Evolutionary conservation across 2,888 invertebrate genomes (phyloP).

Genomic region (Synergus itoensis): DNA sequence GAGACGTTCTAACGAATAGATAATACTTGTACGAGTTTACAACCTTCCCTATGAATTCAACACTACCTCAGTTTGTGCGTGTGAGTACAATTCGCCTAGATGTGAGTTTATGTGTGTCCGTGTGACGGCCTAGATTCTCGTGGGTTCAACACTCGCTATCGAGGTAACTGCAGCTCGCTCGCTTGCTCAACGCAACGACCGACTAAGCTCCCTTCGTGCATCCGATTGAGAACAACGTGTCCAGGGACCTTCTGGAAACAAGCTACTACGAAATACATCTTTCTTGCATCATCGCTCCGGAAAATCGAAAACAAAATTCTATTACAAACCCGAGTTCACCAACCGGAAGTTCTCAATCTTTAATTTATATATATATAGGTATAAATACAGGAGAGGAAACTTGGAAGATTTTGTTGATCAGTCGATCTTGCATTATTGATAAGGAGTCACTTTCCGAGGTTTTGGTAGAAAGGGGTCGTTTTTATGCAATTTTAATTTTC

Average conservation of each 20-base stretch:
- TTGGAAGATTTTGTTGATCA: too few species aligned
- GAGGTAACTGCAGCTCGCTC: conserved; percentile 74
- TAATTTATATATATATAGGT: not conserved
- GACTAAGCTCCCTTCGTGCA: conserved; percentile 65
- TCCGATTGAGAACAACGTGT: conserved; percentile 53
- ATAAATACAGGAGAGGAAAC: too few species aligned
- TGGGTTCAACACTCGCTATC: conserved; percentile 78
- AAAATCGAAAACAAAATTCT: not conserved
- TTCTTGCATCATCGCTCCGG: conserved; percentile 5
- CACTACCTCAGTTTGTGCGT: conserved; percentile 44
- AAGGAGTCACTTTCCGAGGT: too few species aligned
- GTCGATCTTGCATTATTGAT: too few species aligned
- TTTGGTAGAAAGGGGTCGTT: not conserved
- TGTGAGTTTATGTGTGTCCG: conserved; percentile 78
- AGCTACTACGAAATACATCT: not conserved
- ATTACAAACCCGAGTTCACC: not conserved
- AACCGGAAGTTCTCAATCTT: not conserved
- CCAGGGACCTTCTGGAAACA: conserved; percentile 45
- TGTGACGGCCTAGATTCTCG: conserved; percentile 79
- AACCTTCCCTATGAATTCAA: conserved; percentile 54
- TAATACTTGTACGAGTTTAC: conserved; percentile 20
- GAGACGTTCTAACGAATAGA: conserved; percentile 39
- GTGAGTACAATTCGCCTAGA: conserved; percentile 75
- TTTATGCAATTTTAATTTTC: conserved; percentile 60
- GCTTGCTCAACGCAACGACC: conserved; percentile 67